phyloP scores from a whole-genome alignment of 2,888 invertebrate species.

The Rotaria sp. region DNA sequence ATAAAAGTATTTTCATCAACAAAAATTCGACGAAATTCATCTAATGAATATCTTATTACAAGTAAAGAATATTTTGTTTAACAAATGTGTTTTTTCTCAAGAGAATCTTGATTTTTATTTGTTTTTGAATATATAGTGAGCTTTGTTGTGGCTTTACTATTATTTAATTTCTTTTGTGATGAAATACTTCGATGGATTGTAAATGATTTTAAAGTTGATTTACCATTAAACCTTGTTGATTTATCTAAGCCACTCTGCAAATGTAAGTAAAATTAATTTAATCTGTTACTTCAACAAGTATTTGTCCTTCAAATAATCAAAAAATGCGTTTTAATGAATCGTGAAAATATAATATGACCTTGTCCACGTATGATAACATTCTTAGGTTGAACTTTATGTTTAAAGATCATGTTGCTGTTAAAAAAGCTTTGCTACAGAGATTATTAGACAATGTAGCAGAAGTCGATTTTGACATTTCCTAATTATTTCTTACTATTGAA shows the following conservation, averaged over 20 bases:
- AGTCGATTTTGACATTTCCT: not conserved
- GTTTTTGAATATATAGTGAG: not conserved
- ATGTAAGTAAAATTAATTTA: not conserved
- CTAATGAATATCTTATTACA: constrained; percentile 37
- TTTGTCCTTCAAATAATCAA: too few relatives aligned
- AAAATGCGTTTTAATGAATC: too few relatives aligned
- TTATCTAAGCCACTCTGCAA: not conserved
- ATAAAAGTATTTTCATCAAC: constrained; percentile 38
- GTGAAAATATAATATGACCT: too few relatives aligned
- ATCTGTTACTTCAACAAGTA: too few relatives aligned
- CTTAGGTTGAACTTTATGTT: too few relatives aligned
- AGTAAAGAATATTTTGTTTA: not conserved
- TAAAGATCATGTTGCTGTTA: not conserved
- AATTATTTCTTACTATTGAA: not conserved
- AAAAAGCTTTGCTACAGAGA: not conserved
- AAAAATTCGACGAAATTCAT: constrained; percentile 38
- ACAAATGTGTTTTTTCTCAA: not conserved
- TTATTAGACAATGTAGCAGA: not conserved
- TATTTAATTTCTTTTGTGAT: constrained; percentile 26
- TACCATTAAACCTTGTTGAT: constrained; percentile 27
- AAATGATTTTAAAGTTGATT: not conserved
- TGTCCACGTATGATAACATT: too few relatives aligned
- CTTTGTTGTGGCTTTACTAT: constrained; percentile 14
- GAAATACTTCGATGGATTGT: constrained; percentile 19
- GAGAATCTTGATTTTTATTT: not conserved